phyloP scores from a whole-genome alignment of 2,113 vertebrate species.

The Salvelinus sp. region DNA sequence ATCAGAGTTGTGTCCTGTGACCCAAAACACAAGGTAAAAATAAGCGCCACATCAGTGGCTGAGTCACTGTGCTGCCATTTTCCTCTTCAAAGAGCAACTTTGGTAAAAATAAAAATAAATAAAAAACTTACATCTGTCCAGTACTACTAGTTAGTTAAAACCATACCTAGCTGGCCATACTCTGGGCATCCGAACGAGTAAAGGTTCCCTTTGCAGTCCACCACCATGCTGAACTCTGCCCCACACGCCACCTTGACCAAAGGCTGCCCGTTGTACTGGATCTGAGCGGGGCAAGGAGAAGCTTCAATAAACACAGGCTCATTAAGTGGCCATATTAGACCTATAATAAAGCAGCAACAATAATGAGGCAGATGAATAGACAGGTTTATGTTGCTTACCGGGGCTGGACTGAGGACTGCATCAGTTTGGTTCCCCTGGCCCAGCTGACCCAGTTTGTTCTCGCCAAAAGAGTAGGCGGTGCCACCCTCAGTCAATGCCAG shows the following conservation, averaged over 20 bases:
- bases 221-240: constrained; percentile 96
- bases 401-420: constrained; percentile 87
- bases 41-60: not conserved
- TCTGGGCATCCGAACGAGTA: constrained; percentile 96
- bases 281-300: constrained; percentile 66
- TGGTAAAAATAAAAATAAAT: too few species aligned
- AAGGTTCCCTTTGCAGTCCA: constrained; percentile 97
- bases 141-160: not conserved
- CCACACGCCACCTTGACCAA: constrained; percentile 94
- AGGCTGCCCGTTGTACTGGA: constrained; percentile 95
- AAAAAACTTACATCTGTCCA: too few species aligned
- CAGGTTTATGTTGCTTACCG: constrained; percentile 67
- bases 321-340: not conserved
- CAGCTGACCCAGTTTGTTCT: constrained; percentile 96
- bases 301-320: not conserved
- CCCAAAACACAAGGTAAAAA: not conserved
- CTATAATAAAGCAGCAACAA: not conserved
- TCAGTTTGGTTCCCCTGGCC: constrained; percentile 95
- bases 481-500: constrained; percentile 89
- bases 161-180: constrained; percentile 92
- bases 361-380: too few species aligned
- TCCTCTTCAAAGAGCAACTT: too few species aligned
- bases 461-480: constrained; percentile 87
- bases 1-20: constrained; percentile 91
- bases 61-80: too few species aligned